Evolutionary conservation across 1,140 invertebrate species (phyloP), one percentile per base, ranked within the genome.

Genomic region (Drosophila neocordata): DNA sequence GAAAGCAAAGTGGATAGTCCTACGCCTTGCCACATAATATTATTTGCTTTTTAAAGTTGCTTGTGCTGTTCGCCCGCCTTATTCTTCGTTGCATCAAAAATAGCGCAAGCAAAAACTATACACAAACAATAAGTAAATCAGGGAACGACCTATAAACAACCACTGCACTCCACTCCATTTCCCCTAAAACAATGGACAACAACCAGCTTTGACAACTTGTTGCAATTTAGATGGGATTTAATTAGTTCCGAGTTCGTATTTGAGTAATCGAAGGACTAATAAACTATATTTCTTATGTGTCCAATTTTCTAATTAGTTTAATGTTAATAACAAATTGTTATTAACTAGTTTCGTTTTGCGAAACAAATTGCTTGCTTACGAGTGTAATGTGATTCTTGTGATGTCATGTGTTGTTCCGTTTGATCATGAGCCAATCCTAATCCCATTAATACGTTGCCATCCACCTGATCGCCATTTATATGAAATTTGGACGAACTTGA

Each of bases 361-460:
- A 31, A 31, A 31, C 27, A 31, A 31, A 31, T 31, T 31, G 18
- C 15, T 20, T 55, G 15, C 66, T 44, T 53, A 57, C 48, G 20
- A 27, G 15, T 34, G 38, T 55, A 58, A 31, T 27, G 22, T 27
- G 6, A 22, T 37, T 38, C 15, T 18, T 7, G 15, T 31, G 15
- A 37, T 57, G 27, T 7, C 38, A n/a, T 12, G 5, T 13, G 38
- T 5, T 60, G 22, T 38, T 31, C 20, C 11, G 18, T 12, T 38
- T 18, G 58, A 44, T 8, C 38, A 60, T 44, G n/a, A 38, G 37
- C 38, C 20, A 41, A 15, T 11, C 55, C 55, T 13, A 18, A 15
- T 12, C 55, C 55, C 27, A 18, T 18, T 37, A 73, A 41, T n/a
- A 59, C 12, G 69, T 75, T 76, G 37, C 72, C 73, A 76, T 69